These are phyloP conservation scores for Heterotilapia buettikoferi DNA, from an alignment of 2,113 vertebrate species.

Conservation along the genomic window DNA sequence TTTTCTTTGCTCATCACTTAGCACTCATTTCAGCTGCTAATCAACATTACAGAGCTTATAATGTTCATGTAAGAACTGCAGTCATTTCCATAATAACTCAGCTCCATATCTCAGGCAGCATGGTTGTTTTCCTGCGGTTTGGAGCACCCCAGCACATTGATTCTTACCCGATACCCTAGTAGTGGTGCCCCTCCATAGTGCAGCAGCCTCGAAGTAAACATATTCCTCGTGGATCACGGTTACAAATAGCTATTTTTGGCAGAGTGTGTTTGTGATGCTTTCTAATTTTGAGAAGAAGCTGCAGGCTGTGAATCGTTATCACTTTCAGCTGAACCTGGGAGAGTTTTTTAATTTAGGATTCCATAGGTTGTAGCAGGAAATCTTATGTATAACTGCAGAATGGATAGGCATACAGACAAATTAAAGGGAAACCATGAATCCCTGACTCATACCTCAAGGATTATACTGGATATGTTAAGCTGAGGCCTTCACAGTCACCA, in stretches of 20 bases:
- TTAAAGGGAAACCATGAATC: neutral
- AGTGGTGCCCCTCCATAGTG: neutral
- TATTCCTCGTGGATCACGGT: neutral
- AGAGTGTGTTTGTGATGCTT: neutral
- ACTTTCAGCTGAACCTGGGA: neutral
- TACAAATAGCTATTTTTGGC: constrained; percentile 35
- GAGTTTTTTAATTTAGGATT: rapidly evolving
- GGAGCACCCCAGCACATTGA: neutral
- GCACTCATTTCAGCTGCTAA: neutral
- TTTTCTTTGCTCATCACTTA: neutral
- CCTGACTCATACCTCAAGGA: neutral
- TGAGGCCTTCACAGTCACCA: neutral
- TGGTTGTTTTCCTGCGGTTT: neutral
- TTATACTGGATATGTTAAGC: neutral
- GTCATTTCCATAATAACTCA: neutral
- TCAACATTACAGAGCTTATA: neutral
- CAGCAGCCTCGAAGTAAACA: neutral
- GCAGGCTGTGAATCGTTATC: neutral
- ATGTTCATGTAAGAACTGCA: neutral
- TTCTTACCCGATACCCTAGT: neutral
- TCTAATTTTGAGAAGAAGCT: neutral
- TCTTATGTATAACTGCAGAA: neutral
- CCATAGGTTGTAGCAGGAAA: neutral
- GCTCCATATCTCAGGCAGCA: neutral
- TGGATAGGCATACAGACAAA: neutral